A percentile compares a stretch with the other conserved stretches of the same genome.
These are phyloP conservation scores for Eulacestoma nigropectus DNA, from an alignment of 2,113 vertebrate genomes.

Conservation along the genomic window DNA sequence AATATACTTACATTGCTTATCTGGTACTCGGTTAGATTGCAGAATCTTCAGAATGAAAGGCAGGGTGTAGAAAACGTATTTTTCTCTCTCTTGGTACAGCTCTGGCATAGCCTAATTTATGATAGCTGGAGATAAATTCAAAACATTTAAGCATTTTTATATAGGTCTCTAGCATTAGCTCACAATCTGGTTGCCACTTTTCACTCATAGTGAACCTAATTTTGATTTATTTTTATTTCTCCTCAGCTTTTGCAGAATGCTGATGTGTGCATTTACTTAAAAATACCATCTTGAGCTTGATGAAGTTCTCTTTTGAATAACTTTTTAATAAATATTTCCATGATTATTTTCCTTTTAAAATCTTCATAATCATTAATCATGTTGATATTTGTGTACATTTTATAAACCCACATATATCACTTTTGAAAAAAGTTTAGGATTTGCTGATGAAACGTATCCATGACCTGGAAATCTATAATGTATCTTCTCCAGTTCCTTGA, in stretches of 20 bases:
- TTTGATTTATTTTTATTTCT: slow-evolving; percentile 4
- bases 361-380: neutral
- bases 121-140: neutral
- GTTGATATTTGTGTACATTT: neutral
- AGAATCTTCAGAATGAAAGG: neutral
- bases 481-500: neutral
- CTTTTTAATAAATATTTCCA: neutral
- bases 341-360: neutral
- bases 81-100: neutral
- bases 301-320: neutral
- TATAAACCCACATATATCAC: neutral
- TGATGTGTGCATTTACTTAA: neutral
- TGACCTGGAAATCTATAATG: neutral
- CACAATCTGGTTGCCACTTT: neutral
- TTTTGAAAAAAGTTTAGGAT: neutral
- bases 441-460: neutral
- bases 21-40: neutral
- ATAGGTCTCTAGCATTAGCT: neutral
- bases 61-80: neutral
- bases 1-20: neutral
- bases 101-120: neutral
- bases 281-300: neutral
- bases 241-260: neutral
- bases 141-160: neutral
- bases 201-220: neutral